Percentiles rank a stretch among this genome's conserved stretches.
These are phyloP conservation scores for Cabera pusaria DNA, from an alignment of 2,888 invertebrate species.

Conservation along the genomic window DNA sequence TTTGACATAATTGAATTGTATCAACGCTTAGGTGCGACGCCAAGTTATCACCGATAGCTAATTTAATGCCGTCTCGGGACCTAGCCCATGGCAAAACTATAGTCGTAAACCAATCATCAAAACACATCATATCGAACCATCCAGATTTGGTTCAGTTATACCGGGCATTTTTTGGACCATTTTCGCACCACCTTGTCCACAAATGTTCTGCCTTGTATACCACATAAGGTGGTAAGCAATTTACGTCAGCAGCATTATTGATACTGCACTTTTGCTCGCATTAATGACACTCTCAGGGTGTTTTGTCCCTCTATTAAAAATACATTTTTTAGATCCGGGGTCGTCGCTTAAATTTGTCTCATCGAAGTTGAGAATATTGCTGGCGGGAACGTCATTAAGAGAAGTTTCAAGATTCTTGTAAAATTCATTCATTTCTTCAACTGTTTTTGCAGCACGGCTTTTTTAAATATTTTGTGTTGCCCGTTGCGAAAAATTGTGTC, in stretches of 20 bases:
- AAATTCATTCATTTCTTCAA: constrained; percentile 24
- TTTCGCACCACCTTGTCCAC: constrained; percentile 1
- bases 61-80: constrained; percentile 4
- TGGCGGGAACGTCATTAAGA: constrained; percentile 6
- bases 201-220: constrained; percentile 7
- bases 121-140: constrained; percentile 26
- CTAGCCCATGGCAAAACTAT: constrained; percentile 4
- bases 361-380: constrained; percentile 14
- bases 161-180: constrained; percentile 23
- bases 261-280: constrained; percentile 1
- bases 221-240: constrained; percentile 7
- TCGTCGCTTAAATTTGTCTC: constrained; percentile 12
- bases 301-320: constrained; percentile 8
- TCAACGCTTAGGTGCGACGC: constrained; percentile 5
- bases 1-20: constrained; percentile 20
- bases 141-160: constrained; percentile 30
- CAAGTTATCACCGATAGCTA: constrained; percentile 11
- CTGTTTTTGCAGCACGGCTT: constrained; percentile 29
- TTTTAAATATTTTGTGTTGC: constrained; percentile 33
- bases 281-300: constrained; percentile 10
- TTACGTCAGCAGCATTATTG: constrained; percentile 9
- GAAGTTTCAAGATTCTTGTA: constrained; percentile 6
- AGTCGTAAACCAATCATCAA: constrained; percentile 6
- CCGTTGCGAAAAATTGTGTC: constrained; percentile 21
- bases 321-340: constrained; percentile 5